phyloP scores from a whole-genome alignment of 2,888 invertebrate species.

The Lingula anatina region DNA sequence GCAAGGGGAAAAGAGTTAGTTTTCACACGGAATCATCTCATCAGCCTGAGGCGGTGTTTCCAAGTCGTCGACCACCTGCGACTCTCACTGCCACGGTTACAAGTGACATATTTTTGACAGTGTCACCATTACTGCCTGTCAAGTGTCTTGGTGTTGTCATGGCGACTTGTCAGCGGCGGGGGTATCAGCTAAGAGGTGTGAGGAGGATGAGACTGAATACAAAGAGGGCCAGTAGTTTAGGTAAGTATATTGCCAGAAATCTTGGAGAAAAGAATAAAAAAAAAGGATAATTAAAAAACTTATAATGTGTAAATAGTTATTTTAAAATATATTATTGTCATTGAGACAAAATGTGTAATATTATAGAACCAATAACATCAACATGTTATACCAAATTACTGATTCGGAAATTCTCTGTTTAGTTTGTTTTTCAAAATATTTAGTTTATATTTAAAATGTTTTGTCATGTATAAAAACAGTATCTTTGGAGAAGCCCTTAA shows the following conservation, averaged over 20 bases:
- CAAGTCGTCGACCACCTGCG: slow-evolving; percentile 23
- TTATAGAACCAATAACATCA: no score
- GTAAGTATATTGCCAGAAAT: slow-evolving; percentile 19
- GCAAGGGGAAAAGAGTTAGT: slow-evolving; percentile 24
- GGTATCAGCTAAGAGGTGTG: slow-evolving; percentile 39
- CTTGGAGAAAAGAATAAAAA: no score
- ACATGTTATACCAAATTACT: no score
- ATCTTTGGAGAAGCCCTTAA: no score
- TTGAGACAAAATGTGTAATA: no score
- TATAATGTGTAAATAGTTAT: no score
- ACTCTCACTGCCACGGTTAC: slow-evolving; percentile 32
- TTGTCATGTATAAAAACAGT: no score
- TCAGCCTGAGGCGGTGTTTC: neutral
- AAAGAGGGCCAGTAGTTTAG: slow-evolving; percentile 30
- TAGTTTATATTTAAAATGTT: no score
- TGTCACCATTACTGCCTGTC: slow-evolving; percentile 39
- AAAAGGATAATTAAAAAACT: no score
- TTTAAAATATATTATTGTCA: no score
- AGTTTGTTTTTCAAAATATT: no score
- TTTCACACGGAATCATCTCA: slow-evolving; percentile 5
- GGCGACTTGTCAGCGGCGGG: slow-evolving; percentile 34
- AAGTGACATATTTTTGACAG: slow-evolving; percentile 32
- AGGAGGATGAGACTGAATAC: slow-evolving; percentile 24
- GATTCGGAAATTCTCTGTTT: no score
- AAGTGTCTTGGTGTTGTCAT: slow-evolving; percentile 35